Evolutionary conservation across 2,888 invertebrate species (phyloP).

Genomic region (Callyntrura guangdongensis): DNA sequence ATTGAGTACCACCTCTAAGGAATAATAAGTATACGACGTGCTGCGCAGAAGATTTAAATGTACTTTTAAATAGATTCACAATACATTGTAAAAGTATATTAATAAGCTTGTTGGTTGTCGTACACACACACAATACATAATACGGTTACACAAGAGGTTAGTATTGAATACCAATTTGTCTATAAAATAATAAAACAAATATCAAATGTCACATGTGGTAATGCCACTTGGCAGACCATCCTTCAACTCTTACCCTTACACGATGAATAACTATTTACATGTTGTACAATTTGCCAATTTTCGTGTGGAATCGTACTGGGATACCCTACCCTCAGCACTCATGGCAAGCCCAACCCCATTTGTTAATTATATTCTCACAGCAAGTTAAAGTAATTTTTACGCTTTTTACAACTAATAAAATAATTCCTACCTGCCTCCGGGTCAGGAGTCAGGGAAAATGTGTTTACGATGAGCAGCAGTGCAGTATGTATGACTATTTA

Average conservation of each 20-base stretch:
- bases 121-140: not conserved
- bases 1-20: not conserved
- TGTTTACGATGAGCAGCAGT: slow-evolving; percentile 4
- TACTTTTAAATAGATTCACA: slow-evolving; percentile 9
- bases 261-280: slow-evolving; percentile 3
- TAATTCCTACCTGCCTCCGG: slow-evolving; percentile 32
- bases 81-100: not conserved
- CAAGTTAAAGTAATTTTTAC: slow-evolving; percentile 42
- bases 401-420: slow-evolving; percentile 44
- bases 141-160: no score
- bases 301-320: not conserved
- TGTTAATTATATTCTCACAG: slow-evolving; percentile 52
- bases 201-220: slow-evolving; percentile 7
- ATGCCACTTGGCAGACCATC: slow-evolving; percentile 3
- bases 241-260: not conserved
- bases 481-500: not conserved
- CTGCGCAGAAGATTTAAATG: slow-evolving; percentile 8
- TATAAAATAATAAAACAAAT: slow-evolving; percentile 30
- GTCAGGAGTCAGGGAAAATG: slow-evolving; percentile 10
- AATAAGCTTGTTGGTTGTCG: not conserved
- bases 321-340: slow-evolving; percentile 10
- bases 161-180: not conserved
- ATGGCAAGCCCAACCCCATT: slow-evolving; percentile 18
- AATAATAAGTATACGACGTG: slow-evolving; percentile 7
- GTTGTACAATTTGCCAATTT: slow-evolving; percentile 38